phyloP scores from a whole-genome alignment of 2,797 vertebrate species.

The Decapterus maruadsi region DNA sequence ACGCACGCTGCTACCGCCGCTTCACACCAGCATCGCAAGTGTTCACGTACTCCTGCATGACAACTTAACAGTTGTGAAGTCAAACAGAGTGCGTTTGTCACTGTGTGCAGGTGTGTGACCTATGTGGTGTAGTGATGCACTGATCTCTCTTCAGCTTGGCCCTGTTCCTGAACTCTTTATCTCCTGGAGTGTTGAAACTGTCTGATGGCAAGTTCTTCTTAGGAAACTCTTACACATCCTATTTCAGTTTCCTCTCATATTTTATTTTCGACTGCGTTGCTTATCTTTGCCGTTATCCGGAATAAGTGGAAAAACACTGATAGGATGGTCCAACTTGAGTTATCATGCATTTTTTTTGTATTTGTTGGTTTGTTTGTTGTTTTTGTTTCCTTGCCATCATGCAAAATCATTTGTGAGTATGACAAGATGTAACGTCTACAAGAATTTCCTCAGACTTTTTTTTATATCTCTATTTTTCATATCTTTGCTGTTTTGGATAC shows the following conservation, averaged over 20 bases:
- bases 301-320: conserved; percentile 62
- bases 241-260: conserved; percentile 88
- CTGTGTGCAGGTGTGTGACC: conserved; percentile 75
- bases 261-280: conserved; percentile 68
- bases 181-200: conserved; percentile 88
- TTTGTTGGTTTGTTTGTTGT: not conserved
- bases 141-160: conserved; percentile 66
- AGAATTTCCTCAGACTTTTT: not conserved
- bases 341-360: not conserved
- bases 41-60: conserved; percentile 21
- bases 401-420: not conserved
- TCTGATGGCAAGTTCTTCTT: conserved; percentile 86
- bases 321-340: conserved; percentile 26
- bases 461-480: not conserved
- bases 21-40: conserved; percentile 3
- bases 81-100: conserved; percentile 45
- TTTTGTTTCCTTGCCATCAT: not conserved
- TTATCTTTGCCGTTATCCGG: conserved; percentile 71
- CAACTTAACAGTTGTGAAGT: conserved; percentile 46
- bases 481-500: not conserved
- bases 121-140: conserved; percentile 67
- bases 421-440: not conserved
- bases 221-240: conserved; percentile 91
- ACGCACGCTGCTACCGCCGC: not conserved
- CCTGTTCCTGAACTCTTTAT: conserved; percentile 87